Percentiles rank a stretch among this genome's conserved stretches.
phyloP scores from a whole-genome alignment of 2,113 vertebrate species.

The Microcebus jonahi region DNA sequence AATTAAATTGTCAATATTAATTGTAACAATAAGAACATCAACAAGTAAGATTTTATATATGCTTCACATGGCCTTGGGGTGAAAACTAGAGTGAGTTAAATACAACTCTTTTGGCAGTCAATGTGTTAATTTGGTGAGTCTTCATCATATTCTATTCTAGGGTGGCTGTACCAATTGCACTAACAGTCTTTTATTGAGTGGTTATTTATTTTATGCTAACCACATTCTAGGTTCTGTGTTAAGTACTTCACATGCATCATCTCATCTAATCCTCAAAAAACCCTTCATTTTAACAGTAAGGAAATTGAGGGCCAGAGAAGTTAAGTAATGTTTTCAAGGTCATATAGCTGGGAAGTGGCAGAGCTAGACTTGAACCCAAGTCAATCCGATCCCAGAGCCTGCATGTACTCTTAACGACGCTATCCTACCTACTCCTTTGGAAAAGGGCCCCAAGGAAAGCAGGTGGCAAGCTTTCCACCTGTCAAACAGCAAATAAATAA shows the following conservation, averaged over 20 bases:
- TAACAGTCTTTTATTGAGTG: neutral
- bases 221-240: neutral
- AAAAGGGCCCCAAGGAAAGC: neutral
- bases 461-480: neutral
- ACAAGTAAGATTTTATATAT: no score
- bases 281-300: neutral
- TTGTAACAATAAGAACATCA: no score
- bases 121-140: neutral
- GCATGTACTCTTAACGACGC: neutral
- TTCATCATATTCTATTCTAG: neutral
- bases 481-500: conserved; percentile 22
- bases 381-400: neutral
- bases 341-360: neutral
- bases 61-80: no score
- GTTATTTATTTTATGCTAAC: conserved; percentile 11
- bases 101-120: no score
- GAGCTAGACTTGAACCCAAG: neutral
- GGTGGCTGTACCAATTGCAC: neutral
- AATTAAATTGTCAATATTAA: no score
- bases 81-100: no score
- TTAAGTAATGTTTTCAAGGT: conserved; percentile 45
- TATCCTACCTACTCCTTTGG: neutral
- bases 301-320: neutral
- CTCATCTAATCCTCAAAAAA: neutral
- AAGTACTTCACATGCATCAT: conserved; percentile 3